Base-by-base conservation (phyloP, 2,797 vertebrate species). In the Rallus crepitans region DNA sequence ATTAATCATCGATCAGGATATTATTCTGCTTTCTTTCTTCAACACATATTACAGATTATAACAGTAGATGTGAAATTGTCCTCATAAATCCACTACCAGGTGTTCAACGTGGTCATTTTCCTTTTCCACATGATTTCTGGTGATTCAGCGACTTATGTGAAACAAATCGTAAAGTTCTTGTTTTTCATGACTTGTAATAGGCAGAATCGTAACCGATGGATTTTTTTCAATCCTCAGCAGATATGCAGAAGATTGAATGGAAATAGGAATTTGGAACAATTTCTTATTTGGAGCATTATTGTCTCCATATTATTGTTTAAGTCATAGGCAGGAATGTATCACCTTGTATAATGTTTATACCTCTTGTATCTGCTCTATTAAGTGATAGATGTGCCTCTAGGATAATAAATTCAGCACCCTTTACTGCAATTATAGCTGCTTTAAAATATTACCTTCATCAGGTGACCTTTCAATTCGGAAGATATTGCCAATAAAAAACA, bases 391-490 rank as follows among this genome's bases (percentile, higher is more conserved):
- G 31, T 80, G 64, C 94, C 75, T 87, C 63, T 87, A 70, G 69
- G 82, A 90, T 66, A 79, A 90, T 85, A 64, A 82, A 9, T 96
- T 89, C 70, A 70, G 82, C 50, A 85, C 84, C 81, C 57, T 85
- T 90, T 87, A 47, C 64, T 85, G 25, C 63, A 92, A 80, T 89
- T 89, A 89, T 40, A 82, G 53, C 75, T 89, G 5, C 57, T 91
- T 72, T 87, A 87, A 94, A 96, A 82, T 92, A 88, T 17, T 86
- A 13, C 68, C 33, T 64, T 87, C 63, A 66, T 92, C 31, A 56
- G 40, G 40, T 56, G 39, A n/a, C 42, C 78, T 90, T 94, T 85
- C 53, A 85, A 11, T 40, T 80, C 0, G 0, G 45, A 87, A 93
- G 61, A 57, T 82, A 68, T 2, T 87, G 82, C 61, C 68, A 87